These are phyloP conservation scores for Lycocerus yunnanus DNA, from an alignment of 2,888 invertebrate genomes.

Conservation along the genomic window DNA sequence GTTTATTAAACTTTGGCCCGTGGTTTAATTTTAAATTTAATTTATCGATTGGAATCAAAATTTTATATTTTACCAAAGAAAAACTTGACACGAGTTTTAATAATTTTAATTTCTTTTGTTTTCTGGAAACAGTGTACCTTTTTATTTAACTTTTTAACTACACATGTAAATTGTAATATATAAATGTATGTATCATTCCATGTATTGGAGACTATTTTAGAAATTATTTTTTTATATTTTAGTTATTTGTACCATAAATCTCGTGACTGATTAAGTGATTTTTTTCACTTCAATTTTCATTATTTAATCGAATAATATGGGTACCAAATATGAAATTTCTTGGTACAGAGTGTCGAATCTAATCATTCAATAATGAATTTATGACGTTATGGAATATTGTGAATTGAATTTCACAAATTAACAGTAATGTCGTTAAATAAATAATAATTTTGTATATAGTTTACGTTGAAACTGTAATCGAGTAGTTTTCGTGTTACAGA, in stretches of 20 bases:
- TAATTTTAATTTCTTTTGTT: neutral
- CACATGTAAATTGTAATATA: neutral
- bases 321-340: slow-evolving; percentile 8
- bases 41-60: neutral
- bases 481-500: slow-evolving; percentile 4
- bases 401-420: neutral
- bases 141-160: neutral
- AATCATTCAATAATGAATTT: slow-evolving; percentile 16
- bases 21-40: neutral
- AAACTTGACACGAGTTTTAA: neutral
- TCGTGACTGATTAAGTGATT: slow-evolving; percentile 21
- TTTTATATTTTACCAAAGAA: neutral
- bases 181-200: neutral
- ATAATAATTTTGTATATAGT: neutral
- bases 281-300: slow-evolving; percentile 15
- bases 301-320: slow-evolving; percentile 16
- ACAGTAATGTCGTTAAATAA: neutral
- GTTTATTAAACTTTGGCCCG: neutral
- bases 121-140: neutral
- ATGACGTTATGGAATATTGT: neutral
- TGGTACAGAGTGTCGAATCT: slow-evolving; percentile 29
- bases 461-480: slow-evolving; percentile 7
- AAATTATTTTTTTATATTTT: neutral
- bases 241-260: neutral
- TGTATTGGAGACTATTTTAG: neutral